Evolutionary conservation across 92 coral and sea anemone species (phyloP).

Genomic region (Palythoa grandis): DNA sequence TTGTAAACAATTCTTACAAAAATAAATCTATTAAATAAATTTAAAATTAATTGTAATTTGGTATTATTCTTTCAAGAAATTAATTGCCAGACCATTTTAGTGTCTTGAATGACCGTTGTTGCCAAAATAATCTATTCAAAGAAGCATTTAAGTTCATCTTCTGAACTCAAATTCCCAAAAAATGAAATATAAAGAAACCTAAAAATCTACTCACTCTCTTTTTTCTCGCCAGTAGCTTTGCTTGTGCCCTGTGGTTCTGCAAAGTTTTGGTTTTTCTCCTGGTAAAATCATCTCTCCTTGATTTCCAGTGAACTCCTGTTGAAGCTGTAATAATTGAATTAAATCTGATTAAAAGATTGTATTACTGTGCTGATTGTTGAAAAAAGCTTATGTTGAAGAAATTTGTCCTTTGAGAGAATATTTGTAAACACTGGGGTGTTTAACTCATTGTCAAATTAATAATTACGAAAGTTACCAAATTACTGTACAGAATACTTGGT

Average conservation of each 20-base stretch:
- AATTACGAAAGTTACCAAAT: slow-evolving; percentile 2
- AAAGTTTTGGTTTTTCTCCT: not conserved
- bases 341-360: not conserved
- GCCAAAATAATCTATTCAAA: not conserved
- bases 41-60: not conserved
- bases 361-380: not conserved
- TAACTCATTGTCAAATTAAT: not conserved
- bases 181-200: too few relatives aligned
- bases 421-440: not conserved
- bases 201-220: slow-evolving; percentile 13
- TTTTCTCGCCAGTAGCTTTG: not conserved
- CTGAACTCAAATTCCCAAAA: too few relatives aligned
- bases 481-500: not conserved
- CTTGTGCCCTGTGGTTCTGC: slow-evolving; percentile 8
- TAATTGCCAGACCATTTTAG: not conserved
- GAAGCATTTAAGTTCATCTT: too few relatives aligned
- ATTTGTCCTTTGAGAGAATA: too few relatives aligned
- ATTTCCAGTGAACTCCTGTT: slow-evolving; percentile 2
- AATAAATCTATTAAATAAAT: too few relatives aligned
- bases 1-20: not conserved
- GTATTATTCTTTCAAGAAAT: not conserved
- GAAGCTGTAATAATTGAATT: slow-evolving; percentile 10
- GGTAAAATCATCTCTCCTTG: not conserved
- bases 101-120: not conserved
- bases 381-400: not conserved